A percentile compares a stretch with the other conserved stretches of the same genome.
Evolutionary conservation across 2,797 vertebrate genomes (phyloP).

Genomic region (Sylvilagus floridanus): DNA sequence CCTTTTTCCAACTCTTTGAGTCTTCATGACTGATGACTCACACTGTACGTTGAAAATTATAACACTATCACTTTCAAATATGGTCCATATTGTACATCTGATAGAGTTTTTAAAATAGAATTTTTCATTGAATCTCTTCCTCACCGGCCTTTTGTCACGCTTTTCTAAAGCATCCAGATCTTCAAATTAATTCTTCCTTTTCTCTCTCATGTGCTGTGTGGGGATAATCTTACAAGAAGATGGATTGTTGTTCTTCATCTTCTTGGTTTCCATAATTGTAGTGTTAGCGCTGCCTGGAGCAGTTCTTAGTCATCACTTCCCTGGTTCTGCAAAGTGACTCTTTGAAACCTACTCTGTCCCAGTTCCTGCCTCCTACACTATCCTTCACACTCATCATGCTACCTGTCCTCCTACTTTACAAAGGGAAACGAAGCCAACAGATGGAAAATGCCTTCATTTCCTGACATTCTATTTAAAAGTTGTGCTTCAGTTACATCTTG

Average conservation of each 20-base stretch:
- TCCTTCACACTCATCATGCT: neutral
- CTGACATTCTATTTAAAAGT: neutral
- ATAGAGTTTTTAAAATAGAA: neutral
- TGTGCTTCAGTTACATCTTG: neutral
- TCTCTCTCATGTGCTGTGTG: neutral
- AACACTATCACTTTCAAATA: neutral
- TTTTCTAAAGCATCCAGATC: no score
- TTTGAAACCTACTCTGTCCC: neutral
- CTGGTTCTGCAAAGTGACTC: neutral
- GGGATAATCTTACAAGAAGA: neutral
- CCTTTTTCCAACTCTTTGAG: neutral
- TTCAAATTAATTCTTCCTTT: neutral
- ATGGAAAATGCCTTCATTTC: neutral
- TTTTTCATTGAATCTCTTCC: neutral
- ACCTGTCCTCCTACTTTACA: conserved; percentile 29
- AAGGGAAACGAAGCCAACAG: neutral
- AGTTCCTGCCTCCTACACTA: conserved; percentile 23
- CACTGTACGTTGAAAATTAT: neutral
- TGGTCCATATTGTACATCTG: neutral
- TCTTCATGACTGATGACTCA: neutral
- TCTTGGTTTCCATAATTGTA: neutral
- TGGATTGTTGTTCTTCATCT: neutral
- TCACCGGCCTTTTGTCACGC: neutral
- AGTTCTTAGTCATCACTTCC: neutral
- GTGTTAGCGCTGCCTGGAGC: neutral